Percentiles rank a stretch among this genome's conserved stretches.
These are phyloP conservation scores for Mungos mungo DNA, from an alignment of 2,113 vertebrate species.

Conservation along the genomic window DNA sequence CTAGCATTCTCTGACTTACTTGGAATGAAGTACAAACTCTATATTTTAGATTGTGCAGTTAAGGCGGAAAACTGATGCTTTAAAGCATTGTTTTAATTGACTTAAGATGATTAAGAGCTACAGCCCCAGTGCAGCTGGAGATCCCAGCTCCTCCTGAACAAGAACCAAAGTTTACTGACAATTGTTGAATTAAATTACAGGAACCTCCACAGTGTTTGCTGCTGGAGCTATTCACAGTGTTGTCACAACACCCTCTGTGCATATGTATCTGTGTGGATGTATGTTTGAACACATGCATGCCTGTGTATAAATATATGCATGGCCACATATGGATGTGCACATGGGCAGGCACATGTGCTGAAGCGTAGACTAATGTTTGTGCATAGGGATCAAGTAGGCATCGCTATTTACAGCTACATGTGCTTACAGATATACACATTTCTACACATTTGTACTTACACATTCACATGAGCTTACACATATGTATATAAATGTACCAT, in stretches of 20 bases:
- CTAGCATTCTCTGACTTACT: background rate
- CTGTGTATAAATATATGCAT: constrained; percentile 29
- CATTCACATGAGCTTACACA: background rate
- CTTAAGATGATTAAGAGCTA: constrained; percentile 26
- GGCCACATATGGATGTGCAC: constrained; percentile 53
- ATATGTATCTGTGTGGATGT: constrained; percentile 40
- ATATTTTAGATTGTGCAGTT: background rate
- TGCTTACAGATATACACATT: background rate
- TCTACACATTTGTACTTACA: background rate
- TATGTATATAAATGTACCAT: background rate
- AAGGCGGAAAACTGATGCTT: background rate
- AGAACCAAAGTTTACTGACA: constrained; percentile 36
- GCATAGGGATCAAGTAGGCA: background rate
- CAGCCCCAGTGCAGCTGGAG: background rate
- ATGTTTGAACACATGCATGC: constrained; percentile 62
- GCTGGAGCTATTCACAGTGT: constrained; percentile 63
- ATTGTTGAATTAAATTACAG: constrained; percentile 31
- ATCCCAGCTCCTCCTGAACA: background rate
- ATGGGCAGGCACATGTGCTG: background rate
- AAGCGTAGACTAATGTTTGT: background rate
- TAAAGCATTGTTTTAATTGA: constrained; percentile 20
- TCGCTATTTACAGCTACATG: background rate
- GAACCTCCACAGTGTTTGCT: constrained; percentile 46
- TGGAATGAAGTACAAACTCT: background rate
- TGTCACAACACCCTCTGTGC: constrained; percentile 72